Percentiles rank a stretch among this genome's conserved stretches.
These are phyloP conservation scores for Psilopsiagon aurifrons DNA, from an alignment of 2,113 vertebrate genomes.

Conservation along the genomic window DNA sequence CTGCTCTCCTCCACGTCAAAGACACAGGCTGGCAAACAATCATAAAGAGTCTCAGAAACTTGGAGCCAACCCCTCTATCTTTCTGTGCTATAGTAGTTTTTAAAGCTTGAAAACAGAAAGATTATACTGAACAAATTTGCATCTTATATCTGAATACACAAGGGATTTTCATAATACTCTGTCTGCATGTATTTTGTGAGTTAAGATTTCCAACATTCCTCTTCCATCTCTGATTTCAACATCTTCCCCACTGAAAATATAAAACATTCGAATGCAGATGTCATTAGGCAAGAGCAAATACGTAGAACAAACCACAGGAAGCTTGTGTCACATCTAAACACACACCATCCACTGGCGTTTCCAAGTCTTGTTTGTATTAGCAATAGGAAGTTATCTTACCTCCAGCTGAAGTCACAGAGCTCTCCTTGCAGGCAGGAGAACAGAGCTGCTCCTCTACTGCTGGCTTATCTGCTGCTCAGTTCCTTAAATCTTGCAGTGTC, in stretches of 20 bases:
- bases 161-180: neutral
- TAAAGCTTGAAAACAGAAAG: neutral
- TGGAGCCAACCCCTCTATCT: neutral
- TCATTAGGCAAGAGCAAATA: neutral
- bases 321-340: rapidly evolving
- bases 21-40: rapidly evolving
- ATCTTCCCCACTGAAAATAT: neutral
- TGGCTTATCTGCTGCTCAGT: neutral
- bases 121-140: neutral
- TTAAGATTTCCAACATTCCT: neutral
- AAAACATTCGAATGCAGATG: neutral
- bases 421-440: neutral
- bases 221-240: neutral
- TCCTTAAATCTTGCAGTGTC: neutral
- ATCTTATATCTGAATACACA: neutral
- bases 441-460: neutral
- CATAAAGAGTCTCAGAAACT: neutral
- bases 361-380: neutral
- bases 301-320: neutral
- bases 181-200: neutral
- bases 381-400: constrained; percentile 5
- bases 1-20: neutral
- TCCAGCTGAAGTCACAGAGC: neutral
- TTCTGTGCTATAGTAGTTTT: neutral
- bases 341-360: neutral